Base-by-base conservation (phyloP, 2,888 invertebrate species). In the Acanthacorydalis orientalis region DNA sequence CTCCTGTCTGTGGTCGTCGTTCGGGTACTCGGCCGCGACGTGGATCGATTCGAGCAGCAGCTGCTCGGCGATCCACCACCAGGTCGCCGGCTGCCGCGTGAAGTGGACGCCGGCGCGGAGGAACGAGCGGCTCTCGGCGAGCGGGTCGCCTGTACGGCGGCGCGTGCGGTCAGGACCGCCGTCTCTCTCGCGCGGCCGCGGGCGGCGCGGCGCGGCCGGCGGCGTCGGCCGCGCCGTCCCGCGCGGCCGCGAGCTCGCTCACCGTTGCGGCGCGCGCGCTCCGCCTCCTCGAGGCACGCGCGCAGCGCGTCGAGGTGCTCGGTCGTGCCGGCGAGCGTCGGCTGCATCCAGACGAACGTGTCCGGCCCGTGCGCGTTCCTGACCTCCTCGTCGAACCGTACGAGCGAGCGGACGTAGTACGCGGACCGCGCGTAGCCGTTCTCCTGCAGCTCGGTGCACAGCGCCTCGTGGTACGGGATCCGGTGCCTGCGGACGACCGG, bases 1-100 rank as follows among this genome's bases (percentile, higher is more conserved):
- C 53, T 73, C 69, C 50, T 67, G 66, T 38, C 70, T 64, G 2
- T 72, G 71, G 1, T 69, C 72, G 42, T 72, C 71, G 1, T 68
- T 53, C 7, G 66, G 50, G 51, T 64, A 70, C 45, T 63, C 59
- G 47, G 67, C 65, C 1, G 68, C 65, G 1, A 70, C 64, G 1
- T 68, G 68, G 15, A 74, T 67, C 1, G 68, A 53, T 1, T 70
- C 67, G 7, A 70, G 55, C 49, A 68, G 67, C 44, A 76, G 61
- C 55, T 75, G 73, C 53, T 75, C 72, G 0, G 74, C 73, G 10
- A 77, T 57, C 76, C 76, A 77, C 52, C 73, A 59, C 57, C 74
- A 73, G 1, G 70, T 70, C 55, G 68, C 68, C 23, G 67, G 68
- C 48, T 57, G 56, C 40, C 68, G 64, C 16, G 68, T 60, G 52